phyloP scores from a whole-genome alignment of 2,113 vertebrate genomes.

The Leucopsar rothschildi region DNA sequence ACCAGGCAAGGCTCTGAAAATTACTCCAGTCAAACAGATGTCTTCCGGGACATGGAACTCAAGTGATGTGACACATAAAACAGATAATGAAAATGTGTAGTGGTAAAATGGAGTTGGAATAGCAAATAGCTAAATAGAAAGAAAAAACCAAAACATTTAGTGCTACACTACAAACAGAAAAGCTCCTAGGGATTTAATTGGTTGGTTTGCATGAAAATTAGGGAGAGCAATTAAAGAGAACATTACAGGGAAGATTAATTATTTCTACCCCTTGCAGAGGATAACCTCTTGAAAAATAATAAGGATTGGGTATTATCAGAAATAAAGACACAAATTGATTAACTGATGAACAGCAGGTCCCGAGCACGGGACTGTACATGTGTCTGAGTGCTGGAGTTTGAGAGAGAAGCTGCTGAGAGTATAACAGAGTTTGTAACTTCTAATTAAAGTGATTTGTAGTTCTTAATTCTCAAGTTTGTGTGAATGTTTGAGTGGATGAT shows the following conservation, averaged over 20 bases:
- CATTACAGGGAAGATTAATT: not conserved
- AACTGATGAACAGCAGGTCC: not conserved
- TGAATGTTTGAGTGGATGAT: not conserved
- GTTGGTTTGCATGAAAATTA: not conserved
- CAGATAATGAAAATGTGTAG: not conserved
- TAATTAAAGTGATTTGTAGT: not conserved
- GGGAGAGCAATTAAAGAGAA: not conserved
- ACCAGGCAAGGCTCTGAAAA: not conserved
- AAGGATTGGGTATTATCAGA: not conserved
- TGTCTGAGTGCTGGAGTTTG: not conserved
- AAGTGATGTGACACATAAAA: not conserved
- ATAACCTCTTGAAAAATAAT: not conserved
- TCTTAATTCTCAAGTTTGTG: not conserved
- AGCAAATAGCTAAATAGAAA: not conserved
- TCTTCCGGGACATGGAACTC: not conserved
- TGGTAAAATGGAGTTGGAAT: not conserved
- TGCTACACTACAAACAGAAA: not conserved
- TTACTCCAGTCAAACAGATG: not conserved
- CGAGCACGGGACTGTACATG: rapidly evolving
- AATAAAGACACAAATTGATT: not conserved
- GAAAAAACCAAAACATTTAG: not conserved
- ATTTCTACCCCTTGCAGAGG: not conserved
- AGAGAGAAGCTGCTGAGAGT: not conserved
- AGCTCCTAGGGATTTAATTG: not conserved
- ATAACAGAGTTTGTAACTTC: not conserved